Base-by-base conservation (phyloP, 2,113 vertebrate genomes). In the Nansenia antarctica region DNA sequence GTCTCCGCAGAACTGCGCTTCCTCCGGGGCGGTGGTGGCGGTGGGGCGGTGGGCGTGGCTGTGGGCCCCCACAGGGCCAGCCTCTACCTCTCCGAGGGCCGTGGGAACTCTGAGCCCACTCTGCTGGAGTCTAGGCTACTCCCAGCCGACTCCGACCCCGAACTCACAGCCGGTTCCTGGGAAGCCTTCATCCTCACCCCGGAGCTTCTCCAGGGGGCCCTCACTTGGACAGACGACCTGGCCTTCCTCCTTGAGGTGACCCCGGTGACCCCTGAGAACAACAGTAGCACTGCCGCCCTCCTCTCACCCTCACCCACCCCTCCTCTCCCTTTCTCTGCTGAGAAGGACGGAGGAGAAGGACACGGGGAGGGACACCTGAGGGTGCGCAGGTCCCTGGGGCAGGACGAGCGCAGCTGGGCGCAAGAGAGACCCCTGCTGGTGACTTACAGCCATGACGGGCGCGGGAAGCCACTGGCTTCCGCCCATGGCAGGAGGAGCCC, bases 391-490 rank as follows among this genome's bases (percentile, higher is more conserved):
- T 92, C 92, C 11, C 64, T 81, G 6, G 86, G 84, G 29, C 89
- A 94, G 80, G 87, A 90, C 0, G 92, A 92, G 70, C 79, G 84
- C 66, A 92, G 85, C 77, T 94, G 93, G 93, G 87, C 86, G n/a
- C 86, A 77, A 54, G 88, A 93, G 82, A 91, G 93, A 79, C 93
- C 93, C 22, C 86, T 94, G 34, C 79, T 94, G 84, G 92, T 94
- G 69, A 92, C 92, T 22, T 94, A 94, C 31, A 92, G 87, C 70
- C 92, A 93, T 5, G 93, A 94, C 6, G 90, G 90, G 4, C 90
- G 78, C 9, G 90, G 91, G 12, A 85, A 92, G 74, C 80, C 92
- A 32, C 79, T 94, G 55, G 84, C 83, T n/a, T n/a, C n/a, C 55
- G 85, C 87, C 65, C 86, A 88, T 26, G 67, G 79, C 65, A 87